These are phyloP conservation scores for Montipora efflorescens DNA, from an alignment of 64 coral and sea anemone genomes.

Conservation along the genomic window DNA sequence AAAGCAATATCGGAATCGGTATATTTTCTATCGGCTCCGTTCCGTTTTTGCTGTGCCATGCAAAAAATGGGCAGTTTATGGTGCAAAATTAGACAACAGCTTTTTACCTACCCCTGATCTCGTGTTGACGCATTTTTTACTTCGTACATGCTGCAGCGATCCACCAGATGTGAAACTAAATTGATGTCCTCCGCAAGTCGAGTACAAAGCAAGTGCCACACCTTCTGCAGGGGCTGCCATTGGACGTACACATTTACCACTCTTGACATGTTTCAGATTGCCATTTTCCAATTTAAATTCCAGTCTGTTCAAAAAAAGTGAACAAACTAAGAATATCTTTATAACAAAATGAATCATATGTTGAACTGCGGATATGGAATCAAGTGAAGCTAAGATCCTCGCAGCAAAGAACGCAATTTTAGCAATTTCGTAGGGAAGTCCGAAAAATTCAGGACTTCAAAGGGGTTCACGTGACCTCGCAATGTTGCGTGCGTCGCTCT, in stretches of 20 bases:
- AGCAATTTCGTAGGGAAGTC: too few species aligned
- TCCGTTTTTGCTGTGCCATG: too few species aligned
- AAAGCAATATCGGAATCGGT: too few species aligned
- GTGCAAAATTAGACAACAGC: background rate
- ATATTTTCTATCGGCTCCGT: too few species aligned
- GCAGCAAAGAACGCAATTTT: too few species aligned
- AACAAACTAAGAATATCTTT: background rate
- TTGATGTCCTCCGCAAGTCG: constrained; percentile 82
- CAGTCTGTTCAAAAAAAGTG: constrained; percentile 35
- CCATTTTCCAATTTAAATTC: constrained; percentile 85
- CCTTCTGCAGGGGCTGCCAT: constrained; percentile 66
- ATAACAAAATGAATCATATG: too few species aligned
- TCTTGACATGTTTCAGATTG: constrained; percentile 74
- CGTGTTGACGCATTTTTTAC: constrained; percentile 91
- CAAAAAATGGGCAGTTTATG: background rate
- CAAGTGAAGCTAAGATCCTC: too few species aligned
- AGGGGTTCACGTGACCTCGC: too few species aligned
- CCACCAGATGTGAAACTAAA: constrained; percentile 95
- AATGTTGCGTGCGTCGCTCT: too few species aligned
- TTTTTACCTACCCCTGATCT: constrained; percentile 74
- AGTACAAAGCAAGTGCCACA: constrained; percentile 76
- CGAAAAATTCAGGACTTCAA: too few species aligned
- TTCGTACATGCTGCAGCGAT: constrained; percentile 89
- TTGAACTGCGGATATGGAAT: too few species aligned
- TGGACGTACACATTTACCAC: constrained; percentile 78